A percentile compares a stretch with the other conserved stretches of the same genome.
phyloP scores from a whole-genome alignment of 2,888 invertebrate genomes.

The Drymonia ruficornis region DNA sequence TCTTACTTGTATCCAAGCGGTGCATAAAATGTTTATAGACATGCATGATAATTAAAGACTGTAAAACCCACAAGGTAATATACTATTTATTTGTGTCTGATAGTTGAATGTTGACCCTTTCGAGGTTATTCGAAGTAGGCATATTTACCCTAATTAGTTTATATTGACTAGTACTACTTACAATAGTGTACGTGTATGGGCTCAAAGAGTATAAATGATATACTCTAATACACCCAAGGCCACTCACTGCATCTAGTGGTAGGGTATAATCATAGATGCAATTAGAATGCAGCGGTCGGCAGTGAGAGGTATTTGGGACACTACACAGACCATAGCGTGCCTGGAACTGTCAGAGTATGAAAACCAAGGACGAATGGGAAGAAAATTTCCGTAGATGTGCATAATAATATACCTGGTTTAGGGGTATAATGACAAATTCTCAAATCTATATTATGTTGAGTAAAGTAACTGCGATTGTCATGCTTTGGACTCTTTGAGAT shows the following conservation, averaged over 20 bases:
- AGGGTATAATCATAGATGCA: constrained; percentile 46
- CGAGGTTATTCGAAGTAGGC: background rate
- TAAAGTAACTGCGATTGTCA: too few relatives aligned
- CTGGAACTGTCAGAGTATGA: constrained; percentile 52
- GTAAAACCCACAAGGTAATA: background rate
- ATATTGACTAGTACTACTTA: background rate
- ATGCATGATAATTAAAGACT: background rate
- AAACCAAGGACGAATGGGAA: constrained; percentile 60
- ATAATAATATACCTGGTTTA: too few relatives aligned
- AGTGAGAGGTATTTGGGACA: constrained; percentile 57
- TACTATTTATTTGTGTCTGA: background rate
- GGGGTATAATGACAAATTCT: too few relatives aligned
- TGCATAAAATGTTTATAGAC: background rate
- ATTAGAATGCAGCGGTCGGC: constrained; percentile 46
- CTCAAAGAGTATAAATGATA: background rate
- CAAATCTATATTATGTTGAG: too few relatives aligned
- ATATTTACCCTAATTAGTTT: background rate
- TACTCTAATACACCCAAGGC: constrained; percentile 20
- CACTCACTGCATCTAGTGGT: constrained; percentile 26
- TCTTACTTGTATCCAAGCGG: background rate
- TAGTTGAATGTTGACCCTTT: background rate
- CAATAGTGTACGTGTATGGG: background rate
- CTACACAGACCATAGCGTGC: constrained; percentile 42
- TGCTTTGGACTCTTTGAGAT: too few relatives aligned
- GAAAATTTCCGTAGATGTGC: background rate